Percentiles rank a stretch among this genome's conserved stretches.
Conservation (phyloP, 2,888 invertebrate genomes). For the Carcina quercana region DNA sequence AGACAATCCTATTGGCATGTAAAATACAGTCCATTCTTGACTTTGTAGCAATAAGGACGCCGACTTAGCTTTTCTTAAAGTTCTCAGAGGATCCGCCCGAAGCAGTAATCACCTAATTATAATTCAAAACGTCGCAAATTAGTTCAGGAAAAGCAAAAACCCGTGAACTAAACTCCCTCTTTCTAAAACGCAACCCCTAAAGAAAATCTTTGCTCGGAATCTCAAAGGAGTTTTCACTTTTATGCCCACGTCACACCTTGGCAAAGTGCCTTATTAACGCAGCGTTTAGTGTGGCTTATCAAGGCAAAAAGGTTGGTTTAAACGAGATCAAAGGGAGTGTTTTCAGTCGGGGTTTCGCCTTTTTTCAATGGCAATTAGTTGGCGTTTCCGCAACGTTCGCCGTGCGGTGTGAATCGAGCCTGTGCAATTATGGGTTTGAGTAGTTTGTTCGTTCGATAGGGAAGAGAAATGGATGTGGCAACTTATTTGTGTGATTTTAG, state of each 20-base stretch:
- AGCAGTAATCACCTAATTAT: no score
- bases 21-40: no score
- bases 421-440: slow-evolving; percentile 61
- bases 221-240: slow-evolving; percentile 46
- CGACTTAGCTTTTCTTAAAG: no score
- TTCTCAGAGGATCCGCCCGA: no score
- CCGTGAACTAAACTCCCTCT: slow-evolving; percentile 2
- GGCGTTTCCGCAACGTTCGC: slow-evolving; percentile 55
- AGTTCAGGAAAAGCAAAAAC: slow-evolving; percentile 6
- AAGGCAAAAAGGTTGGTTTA: slow-evolving; percentile 48
- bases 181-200: slow-evolving; percentile 10
- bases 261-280: slow-evolving; percentile 15
- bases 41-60: no score
- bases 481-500: no score
- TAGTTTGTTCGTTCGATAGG: slow-evolving; percentile 25
- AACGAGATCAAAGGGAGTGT: slow-evolving; percentile 70
- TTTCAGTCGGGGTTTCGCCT: slow-evolving; percentile 72
- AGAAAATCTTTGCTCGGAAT: slow-evolving; percentile 38
- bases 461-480: slow-evolving; percentile 24
- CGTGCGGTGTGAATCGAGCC: no score
- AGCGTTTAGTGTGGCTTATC: slow-evolving; percentile 65
- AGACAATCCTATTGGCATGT: no score
- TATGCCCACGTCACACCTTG: slow-evolving; percentile 16
- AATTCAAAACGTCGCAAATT: no score
- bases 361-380: slow-evolving; percentile 77